Evolutionary conservation across 2,888 invertebrate species (phyloP).

Genomic region (Chymomyza caudatula): DNA sequence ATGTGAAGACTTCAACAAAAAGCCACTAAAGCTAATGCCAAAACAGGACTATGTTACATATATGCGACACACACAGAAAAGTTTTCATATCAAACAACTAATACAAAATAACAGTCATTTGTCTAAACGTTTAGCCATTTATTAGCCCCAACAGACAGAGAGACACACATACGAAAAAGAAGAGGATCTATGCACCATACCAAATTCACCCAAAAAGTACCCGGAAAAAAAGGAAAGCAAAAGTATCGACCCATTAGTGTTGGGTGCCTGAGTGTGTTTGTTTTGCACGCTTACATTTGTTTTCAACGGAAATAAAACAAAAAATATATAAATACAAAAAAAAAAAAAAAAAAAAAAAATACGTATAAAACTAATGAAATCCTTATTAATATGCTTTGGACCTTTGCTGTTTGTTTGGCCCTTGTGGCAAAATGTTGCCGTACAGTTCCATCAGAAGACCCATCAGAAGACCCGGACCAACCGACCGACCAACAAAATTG

Average conservation of each 20-base stretch:
- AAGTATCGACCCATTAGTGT: slow-evolving; percentile 44
- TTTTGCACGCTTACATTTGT: slow-evolving; percentile 14
- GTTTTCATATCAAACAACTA: slow-evolving; percentile 60
- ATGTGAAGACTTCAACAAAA: neutral
- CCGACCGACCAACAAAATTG: slow-evolving; percentile 55
- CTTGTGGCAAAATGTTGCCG: neutral
- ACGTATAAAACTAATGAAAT: slow-evolving; percentile 72
- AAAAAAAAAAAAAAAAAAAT: slow-evolving; percentile 18
- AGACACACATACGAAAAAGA: slow-evolving; percentile 2
- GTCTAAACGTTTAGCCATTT: slow-evolving; percentile 63
- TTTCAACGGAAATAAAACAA: slow-evolving; percentile 12
- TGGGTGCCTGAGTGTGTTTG: slow-evolving; percentile 20
- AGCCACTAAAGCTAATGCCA: no score
- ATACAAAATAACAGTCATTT: slow-evolving; percentile 61
- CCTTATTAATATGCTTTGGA: slow-evolving; percentile 72
- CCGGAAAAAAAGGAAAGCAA: slow-evolving; percentile 16
- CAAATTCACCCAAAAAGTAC: neutral
- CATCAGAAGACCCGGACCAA: neutral
- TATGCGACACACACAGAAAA: slow-evolving; percentile 13
- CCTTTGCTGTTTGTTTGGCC: slow-evolving; percentile 58
- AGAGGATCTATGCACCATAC: neutral
- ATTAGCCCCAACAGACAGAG: slow-evolving; percentile 34
- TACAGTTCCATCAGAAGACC: neutral
- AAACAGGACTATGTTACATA: neutral
- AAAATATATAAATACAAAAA: slow-evolving; percentile 5